Evolutionary conservation across 2,113 vertebrate genomes (phyloP).

Genomic region (Anarhynchus alexandrinus): DNA sequence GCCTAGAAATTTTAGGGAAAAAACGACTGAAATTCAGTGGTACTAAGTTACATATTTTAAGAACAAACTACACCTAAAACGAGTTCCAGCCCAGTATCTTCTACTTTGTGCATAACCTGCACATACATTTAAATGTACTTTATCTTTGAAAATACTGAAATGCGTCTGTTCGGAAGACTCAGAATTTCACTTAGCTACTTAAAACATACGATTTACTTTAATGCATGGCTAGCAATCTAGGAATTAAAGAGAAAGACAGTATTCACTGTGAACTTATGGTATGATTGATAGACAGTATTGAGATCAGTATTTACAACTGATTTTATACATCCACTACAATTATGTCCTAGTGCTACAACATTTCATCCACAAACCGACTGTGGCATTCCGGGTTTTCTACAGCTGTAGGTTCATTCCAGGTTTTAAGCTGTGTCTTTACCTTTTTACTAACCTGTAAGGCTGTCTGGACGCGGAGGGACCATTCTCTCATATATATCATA

Average conservation of each 20-base stretch:
- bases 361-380: rapidly evolving
- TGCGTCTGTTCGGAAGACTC: neutral
- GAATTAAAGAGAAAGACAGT: neutral
- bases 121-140: neutral
- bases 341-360: rapidly evolving
- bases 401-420: neutral
- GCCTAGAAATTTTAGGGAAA: neutral
- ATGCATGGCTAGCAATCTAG: neutral
- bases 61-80: neutral
- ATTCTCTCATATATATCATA: constrained; percentile 94
- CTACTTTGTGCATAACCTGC: neutral
- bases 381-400: neutral
- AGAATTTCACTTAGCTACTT: neutral
- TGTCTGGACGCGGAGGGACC: constrained; percentile 89
- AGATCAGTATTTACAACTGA: neutral
- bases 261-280: neutral
- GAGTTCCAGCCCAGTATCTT: neutral
- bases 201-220: neutral
- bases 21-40: neutral
- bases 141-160: neutral
- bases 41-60: neutral
- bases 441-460: constrained; percentile 85
- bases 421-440: neutral
- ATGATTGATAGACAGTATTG: neutral
- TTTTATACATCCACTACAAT: neutral